Percentiles rank a stretch among this genome's conserved stretches.
Evolutionary conservation across 2,888 invertebrate genomes (phyloP).

Genomic region (Scaptomyza parva): DNA sequence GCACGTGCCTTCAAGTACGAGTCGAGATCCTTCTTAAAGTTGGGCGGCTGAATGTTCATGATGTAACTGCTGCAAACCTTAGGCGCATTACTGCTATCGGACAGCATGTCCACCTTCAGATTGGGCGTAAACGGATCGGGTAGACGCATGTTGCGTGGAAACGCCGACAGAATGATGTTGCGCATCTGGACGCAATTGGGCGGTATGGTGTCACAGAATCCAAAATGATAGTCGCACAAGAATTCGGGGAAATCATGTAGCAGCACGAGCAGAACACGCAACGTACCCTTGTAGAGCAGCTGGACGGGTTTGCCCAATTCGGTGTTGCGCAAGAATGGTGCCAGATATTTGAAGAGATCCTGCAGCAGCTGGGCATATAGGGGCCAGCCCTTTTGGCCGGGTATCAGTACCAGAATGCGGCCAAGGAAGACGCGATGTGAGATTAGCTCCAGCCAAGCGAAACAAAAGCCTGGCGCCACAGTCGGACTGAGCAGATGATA

Average conservation of each 20-base stretch:
- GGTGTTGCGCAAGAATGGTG: constrained; percentile 98
- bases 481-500: constrained; percentile 96
- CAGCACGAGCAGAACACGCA: constrained; percentile 96
- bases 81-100: constrained; percentile 95
- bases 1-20: constrained; percentile 97
- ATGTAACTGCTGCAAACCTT: constrained; percentile 95
- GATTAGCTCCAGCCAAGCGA: constrained; percentile 99
- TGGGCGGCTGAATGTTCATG: constrained; percentile 92
- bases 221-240: constrained; percentile 99
- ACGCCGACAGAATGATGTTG: constrained; percentile 98
- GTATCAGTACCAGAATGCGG: constrained; percentile 94
- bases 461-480: constrained; percentile 98
- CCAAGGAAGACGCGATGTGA: constrained; percentile 98
- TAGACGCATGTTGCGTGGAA: constrained; percentile 98
- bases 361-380: constrained; percentile 98
- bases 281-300: constrained; percentile 96
- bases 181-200: constrained; percentile 99
- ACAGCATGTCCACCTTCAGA: constrained; percentile 94
- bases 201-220: constrained; percentile 99
- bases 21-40: constrained; percentile 98
- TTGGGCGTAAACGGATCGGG: constrained; percentile 99
- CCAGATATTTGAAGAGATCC: constrained; percentile 97
- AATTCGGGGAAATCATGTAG: constrained; percentile 99
- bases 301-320: constrained; percentile 97
- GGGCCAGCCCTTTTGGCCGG: constrained; percentile 98